phyloP scores from a whole-genome alignment of 2,888 invertebrate species.

The Drosophila demipolita region DNA sequence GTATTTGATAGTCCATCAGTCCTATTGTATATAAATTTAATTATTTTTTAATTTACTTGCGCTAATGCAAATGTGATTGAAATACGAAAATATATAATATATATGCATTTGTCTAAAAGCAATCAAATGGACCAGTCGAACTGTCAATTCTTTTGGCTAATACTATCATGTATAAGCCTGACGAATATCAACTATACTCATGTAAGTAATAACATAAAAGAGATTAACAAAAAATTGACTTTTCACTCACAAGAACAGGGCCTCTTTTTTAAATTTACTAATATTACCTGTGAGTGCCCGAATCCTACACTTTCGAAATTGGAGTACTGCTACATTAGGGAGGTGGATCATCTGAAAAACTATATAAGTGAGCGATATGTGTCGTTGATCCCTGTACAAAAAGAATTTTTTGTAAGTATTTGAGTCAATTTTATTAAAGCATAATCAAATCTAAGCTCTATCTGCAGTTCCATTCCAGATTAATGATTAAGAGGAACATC shows the following conservation, averaged over 20 bases:
- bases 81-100: neutral
- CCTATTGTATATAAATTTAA: neutral
- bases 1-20: neutral
- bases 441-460: neutral
- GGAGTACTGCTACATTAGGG: slow-evolving; percentile 18
- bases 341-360: neutral
- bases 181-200: neutral
- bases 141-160: neutral
- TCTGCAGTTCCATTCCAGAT: slow-evolving; percentile 6
- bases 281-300: slow-evolving; percentile 31
- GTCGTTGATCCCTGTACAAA: neutral
- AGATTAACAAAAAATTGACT: neutral
- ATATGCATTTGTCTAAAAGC: neutral
- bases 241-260: neutral
- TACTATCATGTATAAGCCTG: neutral
- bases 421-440: neutral
- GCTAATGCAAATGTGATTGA: neutral
- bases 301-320: neutral
- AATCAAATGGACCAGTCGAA: slow-evolving; percentile 16
- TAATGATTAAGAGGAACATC: slow-evolving; percentile 20
- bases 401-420: slow-evolving; percentile 20
- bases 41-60: neutral
- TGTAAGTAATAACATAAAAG: slow-evolving; percentile 5
- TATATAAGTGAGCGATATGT: slow-evolving; percentile 10
- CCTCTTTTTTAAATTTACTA: slow-evolving; percentile 5